Evolutionary conservation across 2,797 vertebrate genomes (phyloP).

Genomic region (Basileuterus tristriatus): DNA sequence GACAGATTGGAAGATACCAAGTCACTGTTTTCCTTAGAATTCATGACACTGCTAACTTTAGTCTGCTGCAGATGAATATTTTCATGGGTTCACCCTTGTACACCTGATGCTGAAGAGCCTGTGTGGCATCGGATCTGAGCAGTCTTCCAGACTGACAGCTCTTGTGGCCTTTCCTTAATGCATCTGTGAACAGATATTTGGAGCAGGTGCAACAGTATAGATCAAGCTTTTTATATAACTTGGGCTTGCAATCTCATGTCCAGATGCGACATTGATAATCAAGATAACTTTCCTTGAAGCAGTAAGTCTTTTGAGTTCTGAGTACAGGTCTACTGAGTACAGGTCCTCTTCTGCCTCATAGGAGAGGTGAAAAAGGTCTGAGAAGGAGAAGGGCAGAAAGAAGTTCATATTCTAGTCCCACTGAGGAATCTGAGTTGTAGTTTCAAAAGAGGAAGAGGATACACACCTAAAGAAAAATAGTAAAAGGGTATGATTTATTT

Average conservation of each 20-base stretch:
- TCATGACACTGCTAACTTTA: neutral
- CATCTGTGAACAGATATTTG: neutral
- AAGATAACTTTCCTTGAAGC: neutral
- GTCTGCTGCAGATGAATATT: neutral
- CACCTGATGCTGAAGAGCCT: neutral
- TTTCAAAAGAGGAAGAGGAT: neutral
- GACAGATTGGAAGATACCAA: neutral
- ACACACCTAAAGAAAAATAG: neutral
- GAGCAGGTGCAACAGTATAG: neutral
- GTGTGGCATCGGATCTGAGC: neutral
- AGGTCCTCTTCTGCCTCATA: neutral
- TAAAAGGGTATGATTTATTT: neutral
- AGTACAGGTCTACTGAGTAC: too few relatives aligned
- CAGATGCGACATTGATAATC: neutral
- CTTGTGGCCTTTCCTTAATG: neutral
- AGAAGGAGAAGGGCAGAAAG: neutral
- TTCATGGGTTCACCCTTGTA: neutral
- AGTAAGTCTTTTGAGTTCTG: neutral
- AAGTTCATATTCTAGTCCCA: neutral
- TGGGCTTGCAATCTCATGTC: neutral
- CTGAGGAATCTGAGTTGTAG: neutral
- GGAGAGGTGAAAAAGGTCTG: neutral
- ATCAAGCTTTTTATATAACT: neutral
- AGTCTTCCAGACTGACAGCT: neutral
- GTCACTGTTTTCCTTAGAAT: neutral